Base-by-base conservation (phyloP, 1,140 invertebrate species). In the Brachionus sp. region DNA sequence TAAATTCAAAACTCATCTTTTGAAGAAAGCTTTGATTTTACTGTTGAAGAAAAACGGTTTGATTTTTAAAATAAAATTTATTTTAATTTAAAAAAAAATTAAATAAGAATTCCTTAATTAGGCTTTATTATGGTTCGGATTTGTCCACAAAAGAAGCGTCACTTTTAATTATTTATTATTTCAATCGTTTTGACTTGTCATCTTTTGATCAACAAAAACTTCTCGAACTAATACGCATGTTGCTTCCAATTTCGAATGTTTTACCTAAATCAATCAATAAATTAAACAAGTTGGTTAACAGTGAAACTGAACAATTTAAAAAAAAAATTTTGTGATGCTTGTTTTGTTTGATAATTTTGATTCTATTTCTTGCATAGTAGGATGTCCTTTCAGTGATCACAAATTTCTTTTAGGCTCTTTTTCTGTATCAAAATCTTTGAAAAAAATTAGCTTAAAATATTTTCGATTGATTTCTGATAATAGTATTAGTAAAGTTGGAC, bases 191-290 rank as follows among this genome's bases (percentile, higher is more conserved):
- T 13, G 37, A 73, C 42, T 25, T 73, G n/a, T 73, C 68, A 73
- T 42, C 29, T 19, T 29, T 73, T 39, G 68, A 35, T n/a, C 68
- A 73, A 73, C 12, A 73, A 44, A 39, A 42, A 42, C 68, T 73
- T 9, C 37, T 73, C 16, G 68, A 73, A 33, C n/a, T 73, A 33
- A 19, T 73, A 73, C 35, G 23, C n/a, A 42, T 42, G 19, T 44
- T 73, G n/a, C 16, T 44, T 19, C 68, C 35, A 23, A 42, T 73
- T 23, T 42, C 35, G 37, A 73, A 73, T 73, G n/a, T 19, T 73
- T 33, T 73, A 23, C 68, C 68, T 42, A 73, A 73, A 42, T 42
- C 68, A 73, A 42, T 73, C 16, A 73, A 73, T 73, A 73, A 73
- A 42, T 73, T 73, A 42, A 44, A 73, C n/a, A 73, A 73, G 39